Percentiles rank a stretch among this genome's conserved stretches.
Evolutionary conservation across 37 sponge, comb jelly and placozoan genomes (phyloP).

Genomic region (Spongilla lacustris): DNA sequence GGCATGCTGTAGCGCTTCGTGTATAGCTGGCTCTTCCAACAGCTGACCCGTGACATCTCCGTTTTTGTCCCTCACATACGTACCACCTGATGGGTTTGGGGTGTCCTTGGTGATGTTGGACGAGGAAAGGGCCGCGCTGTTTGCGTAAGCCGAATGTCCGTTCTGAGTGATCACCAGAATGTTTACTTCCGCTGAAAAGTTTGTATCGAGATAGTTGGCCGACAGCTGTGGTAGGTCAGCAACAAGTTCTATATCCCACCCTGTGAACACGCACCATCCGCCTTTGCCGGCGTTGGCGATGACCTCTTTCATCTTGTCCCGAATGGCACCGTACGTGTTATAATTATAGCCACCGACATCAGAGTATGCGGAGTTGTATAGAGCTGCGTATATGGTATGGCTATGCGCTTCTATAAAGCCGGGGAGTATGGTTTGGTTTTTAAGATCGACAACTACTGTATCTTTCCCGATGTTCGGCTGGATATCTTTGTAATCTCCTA

Average conservation of each 20-base stretch:
- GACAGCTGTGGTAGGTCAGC: slow-evolving; percentile 34
- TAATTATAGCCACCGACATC: slow-evolving; percentile 7
- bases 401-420: slow-evolving; percentile 67
- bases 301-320: background rate
- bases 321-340: background rate
- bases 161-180: slow-evolving; percentile 40
- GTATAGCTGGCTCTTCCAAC: slow-evolving; percentile 21
- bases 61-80: slow-evolving; percentile 21
- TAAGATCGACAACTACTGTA: slow-evolving; percentile 35
- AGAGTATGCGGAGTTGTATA: background rate
- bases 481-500: slow-evolving; percentile 14
- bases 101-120: slow-evolving; percentile 19
- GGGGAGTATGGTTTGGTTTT: slow-evolving; percentile 48
- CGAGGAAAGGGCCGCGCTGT: slow-evolving; percentile 44
- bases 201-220: slow-evolving; percentile 38
- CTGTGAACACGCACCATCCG: slow-evolving; percentile 52
- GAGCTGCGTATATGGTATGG: slow-evolving; percentile 16
- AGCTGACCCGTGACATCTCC: slow-evolving; percentile 56
- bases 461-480: background rate
- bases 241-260: slow-evolving; percentile 49
- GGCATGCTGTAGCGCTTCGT: background rate
- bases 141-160: slow-evolving; percentile 44
- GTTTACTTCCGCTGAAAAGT: slow-evolving; percentile 17
- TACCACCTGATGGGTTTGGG: slow-evolving; percentile 9
- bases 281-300: background rate